phyloP scores from a whole-genome alignment of 1,140 invertebrate species.

The Drosophila willistoni region DNA sequence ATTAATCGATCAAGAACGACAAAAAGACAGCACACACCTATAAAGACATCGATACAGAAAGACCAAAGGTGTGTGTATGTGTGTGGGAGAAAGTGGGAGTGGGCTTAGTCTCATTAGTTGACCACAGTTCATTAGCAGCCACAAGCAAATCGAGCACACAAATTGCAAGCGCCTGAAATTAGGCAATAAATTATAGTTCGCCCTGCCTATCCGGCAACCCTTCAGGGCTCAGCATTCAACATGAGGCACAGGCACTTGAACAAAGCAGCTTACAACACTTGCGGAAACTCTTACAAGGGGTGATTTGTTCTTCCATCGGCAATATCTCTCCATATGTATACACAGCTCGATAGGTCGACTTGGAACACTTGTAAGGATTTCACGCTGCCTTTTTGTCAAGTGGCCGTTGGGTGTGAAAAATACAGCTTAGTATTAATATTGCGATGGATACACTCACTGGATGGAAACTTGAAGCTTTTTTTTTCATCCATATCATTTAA shows the following conservation, averaged over 20 bases:
- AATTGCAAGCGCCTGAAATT: conserved; percentile 21
- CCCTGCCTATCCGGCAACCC: conserved; percentile 42
- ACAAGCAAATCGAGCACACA: conserved; percentile 21
- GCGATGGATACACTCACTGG: conserved; percentile 62
- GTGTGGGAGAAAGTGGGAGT: neutral
- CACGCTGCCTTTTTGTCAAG: conserved; percentile 65
- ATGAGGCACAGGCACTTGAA: conserved; percentile 53
- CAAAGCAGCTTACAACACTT: conserved; percentile 79
- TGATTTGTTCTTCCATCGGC: conserved; percentile 18
- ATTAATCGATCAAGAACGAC: conserved; percentile 66
- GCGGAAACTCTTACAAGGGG: conserved; percentile 39
- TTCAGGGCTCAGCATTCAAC: conserved; percentile 35
- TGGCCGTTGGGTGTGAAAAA: conserved; percentile 45
- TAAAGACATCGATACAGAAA: too few relatives aligned
- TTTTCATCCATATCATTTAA: conserved; percentile 41
- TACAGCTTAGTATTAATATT: conserved; percentile 74
- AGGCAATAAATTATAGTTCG: conserved; percentile 19
- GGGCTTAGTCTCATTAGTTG: conserved; percentile 43
- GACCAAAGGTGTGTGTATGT: neutral
- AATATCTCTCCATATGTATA: conserved; percentile 11
- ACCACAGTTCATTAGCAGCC: conserved; percentile 53
- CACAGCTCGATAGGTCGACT: neutral
- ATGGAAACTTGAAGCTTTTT: conserved; percentile 13
- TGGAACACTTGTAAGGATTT: conserved; percentile 70
- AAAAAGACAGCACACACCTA: conserved; percentile 4